Evolutionary conservation across 2,888 invertebrate genomes (phyloP).

Genomic region (Dorcus parallelipipedus): DNA sequence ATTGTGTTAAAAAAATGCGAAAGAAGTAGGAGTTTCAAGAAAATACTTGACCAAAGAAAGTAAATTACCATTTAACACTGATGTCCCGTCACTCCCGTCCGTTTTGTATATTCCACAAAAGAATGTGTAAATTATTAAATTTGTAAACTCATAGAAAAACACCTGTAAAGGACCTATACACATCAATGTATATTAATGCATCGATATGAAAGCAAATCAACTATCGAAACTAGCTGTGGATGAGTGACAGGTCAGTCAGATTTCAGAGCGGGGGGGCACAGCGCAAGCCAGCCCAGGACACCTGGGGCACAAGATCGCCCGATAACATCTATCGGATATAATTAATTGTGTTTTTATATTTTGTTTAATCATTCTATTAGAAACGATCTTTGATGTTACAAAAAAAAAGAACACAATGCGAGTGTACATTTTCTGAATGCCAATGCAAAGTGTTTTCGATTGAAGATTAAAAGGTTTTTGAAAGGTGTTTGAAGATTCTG

Average conservation of each 20-base stretch:
- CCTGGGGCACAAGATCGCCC: slow-evolving; percentile 42
- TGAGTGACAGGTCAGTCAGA: slow-evolving; percentile 42
- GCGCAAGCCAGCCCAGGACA: slow-evolving; percentile 40
- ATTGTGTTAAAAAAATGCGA: too few species aligned
- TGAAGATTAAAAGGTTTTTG: slow-evolving; percentile 28
- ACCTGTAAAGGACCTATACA: slow-evolving; percentile 8
- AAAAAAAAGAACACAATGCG: slow-evolving; percentile 21
- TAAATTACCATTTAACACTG: too few species aligned
- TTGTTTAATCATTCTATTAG: slow-evolving; percentile 51
- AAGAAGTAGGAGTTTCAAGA: too few species aligned
- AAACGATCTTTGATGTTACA: slow-evolving; percentile 36
- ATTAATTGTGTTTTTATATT: slow-evolving; percentile 52
- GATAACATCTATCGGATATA: slow-evolving; percentile 49
- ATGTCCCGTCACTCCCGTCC: too few species aligned
- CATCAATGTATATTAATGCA: slow-evolving; percentile 21
- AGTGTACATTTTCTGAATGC: slow-evolving; percentile 43
- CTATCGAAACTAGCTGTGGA: slow-evolving; percentile 34
- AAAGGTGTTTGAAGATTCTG: slow-evolving; percentile 27
- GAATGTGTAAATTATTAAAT: slow-evolving; percentile 3
- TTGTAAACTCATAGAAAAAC: slow-evolving; percentile 7
- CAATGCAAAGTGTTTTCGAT: slow-evolving; percentile 40
- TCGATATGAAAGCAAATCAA: slow-evolving; percentile 31
- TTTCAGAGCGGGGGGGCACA: slow-evolving; percentile 31
- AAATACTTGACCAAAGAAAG: too few species aligned
- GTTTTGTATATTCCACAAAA: too few species aligned